Percentiles rank a stretch among this genome's conserved stretches.
These are phyloP conservation scores for Oligia latruncula DNA, from an alignment of 2,888 invertebrate species.

Conservation along the genomic window DNA sequence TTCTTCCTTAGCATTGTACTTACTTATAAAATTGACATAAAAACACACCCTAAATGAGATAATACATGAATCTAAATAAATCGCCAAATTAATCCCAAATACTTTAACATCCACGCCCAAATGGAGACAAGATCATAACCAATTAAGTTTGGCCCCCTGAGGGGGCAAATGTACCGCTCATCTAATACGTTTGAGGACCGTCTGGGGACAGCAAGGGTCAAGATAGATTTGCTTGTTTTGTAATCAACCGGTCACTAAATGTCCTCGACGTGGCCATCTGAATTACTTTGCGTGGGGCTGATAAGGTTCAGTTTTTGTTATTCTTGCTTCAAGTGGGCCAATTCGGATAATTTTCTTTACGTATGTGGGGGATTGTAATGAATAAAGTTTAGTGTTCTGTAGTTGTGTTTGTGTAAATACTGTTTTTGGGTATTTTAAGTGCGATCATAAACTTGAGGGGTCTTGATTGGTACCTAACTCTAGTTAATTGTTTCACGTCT, in stretches of 20 bases:
- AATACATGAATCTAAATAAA: conserved; percentile 53
- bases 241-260: conserved; percentile 83
- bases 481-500: background rate
- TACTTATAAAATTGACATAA: conserved; percentile 4
- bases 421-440: background rate
- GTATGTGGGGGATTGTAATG: conserved; percentile 37
- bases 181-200: conserved; percentile 69
- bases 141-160: conserved; percentile 66
- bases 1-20: background rate
- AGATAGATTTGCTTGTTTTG: conserved; percentile 77
- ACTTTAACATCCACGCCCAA: conserved; percentile 62
- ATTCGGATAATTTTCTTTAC: conserved; percentile 70
- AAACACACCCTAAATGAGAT: conserved; percentile 34
- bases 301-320: conserved; percentile 87
- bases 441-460: background rate
- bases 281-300: conserved; percentile 86
- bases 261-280: conserved; percentile 80
- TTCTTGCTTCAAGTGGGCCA: conserved; percentile 79
- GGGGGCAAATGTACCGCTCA: conserved; percentile 49
- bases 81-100: conserved; percentile 55
- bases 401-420: conserved; percentile 10
- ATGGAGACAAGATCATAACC: conserved; percentile 64
- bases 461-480: background rate
- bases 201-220: conserved; percentile 70
- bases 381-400: conserved; percentile 40